These are phyloP conservation scores for Natator depressus DNA, from an alignment of 2,113 vertebrate species.

Conservation along the genomic window DNA sequence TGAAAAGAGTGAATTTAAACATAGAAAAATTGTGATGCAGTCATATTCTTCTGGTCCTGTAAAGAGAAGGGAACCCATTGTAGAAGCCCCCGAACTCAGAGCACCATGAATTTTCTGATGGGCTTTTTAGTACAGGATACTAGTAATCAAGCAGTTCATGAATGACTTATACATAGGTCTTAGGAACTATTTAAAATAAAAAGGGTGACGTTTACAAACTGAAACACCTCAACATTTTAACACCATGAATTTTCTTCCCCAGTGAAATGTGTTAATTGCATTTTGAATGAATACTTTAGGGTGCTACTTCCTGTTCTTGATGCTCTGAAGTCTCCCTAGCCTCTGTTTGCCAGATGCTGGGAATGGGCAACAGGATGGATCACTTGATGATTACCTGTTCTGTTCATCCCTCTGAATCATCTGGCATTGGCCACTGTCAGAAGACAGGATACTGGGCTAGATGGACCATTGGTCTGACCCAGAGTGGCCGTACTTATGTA, in stretches of 20 bases:
- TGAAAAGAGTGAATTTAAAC: neutral
- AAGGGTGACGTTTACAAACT: neutral
- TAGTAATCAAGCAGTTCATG: neutral
- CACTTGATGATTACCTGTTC: no score
- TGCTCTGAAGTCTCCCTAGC: no score
- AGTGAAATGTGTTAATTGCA: neutral
- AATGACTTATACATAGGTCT: neutral
- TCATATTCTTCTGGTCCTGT: neutral
- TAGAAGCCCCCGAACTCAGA: neutral
- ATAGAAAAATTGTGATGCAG: neutral
- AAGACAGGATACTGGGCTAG: no score
- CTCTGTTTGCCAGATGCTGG: no score
- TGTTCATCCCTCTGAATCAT: no score
- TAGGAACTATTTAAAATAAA: neutral
- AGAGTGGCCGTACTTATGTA: rapidly evolving
- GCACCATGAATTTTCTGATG: neutral
- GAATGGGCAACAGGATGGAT: no score
- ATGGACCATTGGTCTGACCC: no score
- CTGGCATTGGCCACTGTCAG: no score
- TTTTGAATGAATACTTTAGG: neutral
- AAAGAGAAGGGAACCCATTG: neutral
- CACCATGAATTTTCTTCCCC: neutral
- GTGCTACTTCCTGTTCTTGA: neutral
- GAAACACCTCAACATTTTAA: neutral
- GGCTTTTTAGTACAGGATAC: neutral